Base-by-base conservation (phyloP, 1,140 invertebrate species). In the Arion vulgaris region DNA sequence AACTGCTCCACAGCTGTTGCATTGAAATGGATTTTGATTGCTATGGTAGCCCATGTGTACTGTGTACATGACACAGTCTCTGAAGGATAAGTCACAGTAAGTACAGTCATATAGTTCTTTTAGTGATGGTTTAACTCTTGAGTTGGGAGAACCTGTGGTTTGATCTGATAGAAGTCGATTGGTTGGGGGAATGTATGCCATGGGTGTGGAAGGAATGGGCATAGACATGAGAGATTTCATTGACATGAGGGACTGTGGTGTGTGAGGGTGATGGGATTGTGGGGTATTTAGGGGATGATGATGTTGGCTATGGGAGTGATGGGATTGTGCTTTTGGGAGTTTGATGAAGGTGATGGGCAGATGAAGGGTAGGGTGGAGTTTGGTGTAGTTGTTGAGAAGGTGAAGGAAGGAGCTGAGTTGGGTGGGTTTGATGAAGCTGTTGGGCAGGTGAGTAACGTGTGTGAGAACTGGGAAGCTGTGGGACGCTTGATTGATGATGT, bases 41-140 rank as follows among this genome's bases (percentile, higher is more conserved):
- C 95, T 96, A 91, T 99, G 98, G 92, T 97, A 99, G 79, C 96
- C 96, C 96, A 98, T 98, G 92, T 99, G 98, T 89, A 98, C 96
- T 0, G 95, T 96, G 92, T 97, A 98, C 94, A 99, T 96, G 15
- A 97, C 95, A 41, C 95, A 94, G 89, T 99, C 96, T n/a, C 95
- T 95, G 91, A 99, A 99, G 5, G 94, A 94, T 39, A 99, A 97
- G 86, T 96, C 95, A 92, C 98, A 99, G 90, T 96, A 96, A 41
- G 95, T 93, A 90, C 98, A 99, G 80, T 94, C 94, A 88, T 95
- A 95, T 32, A 85, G 81, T 15, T 88, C 83, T 26, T 36, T 71
- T 41, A 71, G 36, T 26, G 34, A 7, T 7, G 34, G 45, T 23
- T 82, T 71, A 39, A 73, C 41, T 79, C 68, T 19, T n/a, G 80